Conservation (phyloP, 2,888 invertebrate genomes). For the Ferrisia virgata region DNA sequence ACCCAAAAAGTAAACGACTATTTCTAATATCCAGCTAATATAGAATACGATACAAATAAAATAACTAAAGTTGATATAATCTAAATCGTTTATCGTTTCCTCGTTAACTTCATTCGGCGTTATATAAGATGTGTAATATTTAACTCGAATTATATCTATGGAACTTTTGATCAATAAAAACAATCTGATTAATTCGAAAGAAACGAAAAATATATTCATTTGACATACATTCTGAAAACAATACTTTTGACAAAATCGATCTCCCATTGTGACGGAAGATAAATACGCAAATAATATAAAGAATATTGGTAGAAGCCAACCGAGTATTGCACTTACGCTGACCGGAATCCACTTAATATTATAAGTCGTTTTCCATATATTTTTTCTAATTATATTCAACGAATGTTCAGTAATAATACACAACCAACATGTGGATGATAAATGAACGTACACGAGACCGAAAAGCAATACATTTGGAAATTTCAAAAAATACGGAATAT, state of each 20-base stretch:
- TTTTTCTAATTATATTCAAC: not conserved
- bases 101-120: not conserved
- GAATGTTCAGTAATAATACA: not conserved
- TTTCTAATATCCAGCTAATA: not conserved
- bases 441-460: not conserved
- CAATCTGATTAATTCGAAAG: not conserved
- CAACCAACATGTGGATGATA: not conserved
- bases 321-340: not conserved
- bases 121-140: not conserved
- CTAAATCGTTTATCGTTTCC: not conserved
- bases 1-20: not conserved
- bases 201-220: not conserved
- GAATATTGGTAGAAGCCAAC: not conserved
- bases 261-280: not conserved
- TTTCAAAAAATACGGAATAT: not conserved
- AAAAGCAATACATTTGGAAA: not conserved
- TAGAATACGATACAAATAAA: slow-evolving; percentile 1
- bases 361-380: not conserved
- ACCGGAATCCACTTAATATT: not conserved
- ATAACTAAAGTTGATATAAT: not conserved
- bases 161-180: not conserved
- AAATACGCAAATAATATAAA: not conserved
- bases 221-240: not conserved
- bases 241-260: not conserved
- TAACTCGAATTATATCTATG: slow-evolving; percentile 3